Evolutionary conservation across 2,888 invertebrate genomes (phyloP).

Genomic region (Mycalesis mineus): DNA sequence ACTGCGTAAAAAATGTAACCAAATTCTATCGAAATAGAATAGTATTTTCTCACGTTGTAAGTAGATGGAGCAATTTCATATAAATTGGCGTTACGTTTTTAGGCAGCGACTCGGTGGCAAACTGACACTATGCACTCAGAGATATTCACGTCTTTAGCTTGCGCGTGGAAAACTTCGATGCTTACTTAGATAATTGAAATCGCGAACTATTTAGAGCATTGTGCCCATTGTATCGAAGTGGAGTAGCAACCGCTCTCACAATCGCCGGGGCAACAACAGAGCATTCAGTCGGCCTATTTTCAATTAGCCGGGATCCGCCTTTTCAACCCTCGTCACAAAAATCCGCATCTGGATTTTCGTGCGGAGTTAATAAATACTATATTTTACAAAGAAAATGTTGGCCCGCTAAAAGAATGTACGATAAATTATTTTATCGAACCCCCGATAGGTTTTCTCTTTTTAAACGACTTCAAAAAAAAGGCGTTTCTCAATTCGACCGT

Average conservation of each 20-base stretch:
- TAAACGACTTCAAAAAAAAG: no score
- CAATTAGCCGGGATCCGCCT: constrained; percentile 47
- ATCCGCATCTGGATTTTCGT: constrained; percentile 43
- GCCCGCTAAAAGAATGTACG: constrained; percentile 13
- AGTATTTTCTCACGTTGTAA: no score
- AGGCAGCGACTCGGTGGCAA: no score
- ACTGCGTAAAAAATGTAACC: no score
- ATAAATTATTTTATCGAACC: constrained; percentile 11
- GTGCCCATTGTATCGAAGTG: constrained; percentile 13
- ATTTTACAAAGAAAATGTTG: constrained; percentile 37
- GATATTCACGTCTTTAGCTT: no score
- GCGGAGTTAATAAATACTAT: constrained; percentile 51
- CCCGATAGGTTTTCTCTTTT: neutral
- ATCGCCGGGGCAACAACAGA: constrained; percentile 12
- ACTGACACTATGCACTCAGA: no score
- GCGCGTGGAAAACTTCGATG: no score
- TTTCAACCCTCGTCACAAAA: constrained; percentile 58
- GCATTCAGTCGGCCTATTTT: constrained; percentile 39
- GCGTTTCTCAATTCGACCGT: no score
- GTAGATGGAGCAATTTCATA: no score
- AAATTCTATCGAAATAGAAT: no score
- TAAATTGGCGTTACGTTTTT: no score
- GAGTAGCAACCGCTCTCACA: constrained; percentile 22
- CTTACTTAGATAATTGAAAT: neutral
- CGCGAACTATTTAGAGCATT: neutral